Base-by-base conservation (phyloP, 2,888 invertebrate species). In the Melinaea menophilus region DNA sequence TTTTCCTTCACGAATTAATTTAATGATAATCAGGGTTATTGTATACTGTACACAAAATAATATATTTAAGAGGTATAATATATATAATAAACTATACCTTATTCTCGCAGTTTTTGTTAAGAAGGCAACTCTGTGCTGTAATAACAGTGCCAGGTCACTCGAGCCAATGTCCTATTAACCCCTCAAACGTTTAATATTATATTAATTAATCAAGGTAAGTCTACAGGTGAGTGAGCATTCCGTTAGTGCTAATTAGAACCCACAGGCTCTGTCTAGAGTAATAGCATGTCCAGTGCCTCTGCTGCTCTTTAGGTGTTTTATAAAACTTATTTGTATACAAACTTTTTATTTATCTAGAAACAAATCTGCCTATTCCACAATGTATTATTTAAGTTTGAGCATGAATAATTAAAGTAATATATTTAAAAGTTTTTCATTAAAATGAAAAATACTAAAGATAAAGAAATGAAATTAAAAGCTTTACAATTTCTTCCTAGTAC, bases 221-320 rank as follows among this genome's bases (percentile, higher is more conserved):
- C 67, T 85, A 74, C 81, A 81, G 81, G 79, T 80, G 82, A 81
- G 77, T 78, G 79, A 79, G 78, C 78, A 75, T 80, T 82, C 85
- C 86, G 87, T 88, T 87, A 88, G 76, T 78, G 80, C 82, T 87
- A 88, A 88, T 88, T 88, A 86, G 79, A 87, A 86, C 82, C 77
- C 78, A 72, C 72, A 73, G 76, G 79, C 54, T 57, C 62, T 58
- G 61, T 57, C 61, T 59, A 47, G 51, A 37, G 22, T 22, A 55
- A 47, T 33, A 59, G 35, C 31, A 22, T 4, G n/a, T 46, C n/a
- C n/a, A 46, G 46, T 46, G 46, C 46, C 46, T 46, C 46, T 46
- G n/a, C 37, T 35, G 4, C 54, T 41, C 4, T 57, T 34, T 22
- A 22, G 4, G 5, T 46, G 9, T 22, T 22, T 22, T 22, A 22